Percentiles rank a stretch among this genome's conserved stretches.
Conservation (phyloP, 2,888 invertebrate genomes). For the Emmelina monodactyla region DNA sequence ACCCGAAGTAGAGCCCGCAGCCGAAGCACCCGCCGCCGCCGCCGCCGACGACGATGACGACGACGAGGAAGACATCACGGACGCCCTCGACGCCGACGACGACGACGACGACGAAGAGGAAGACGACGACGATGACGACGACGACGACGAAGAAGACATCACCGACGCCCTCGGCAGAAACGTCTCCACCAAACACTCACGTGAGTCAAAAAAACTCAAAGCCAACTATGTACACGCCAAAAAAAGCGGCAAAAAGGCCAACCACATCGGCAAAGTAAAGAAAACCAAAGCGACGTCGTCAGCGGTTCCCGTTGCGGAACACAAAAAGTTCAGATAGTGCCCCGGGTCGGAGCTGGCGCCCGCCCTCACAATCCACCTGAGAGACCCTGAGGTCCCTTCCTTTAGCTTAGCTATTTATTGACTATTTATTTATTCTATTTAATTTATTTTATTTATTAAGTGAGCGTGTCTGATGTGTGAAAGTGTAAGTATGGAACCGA, state of each 20-base stretch:
- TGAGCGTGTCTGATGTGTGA: slow-evolving; percentile 61
- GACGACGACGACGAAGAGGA: slow-evolving; percentile 74
- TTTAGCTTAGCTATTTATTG: slow-evolving; percentile 67
- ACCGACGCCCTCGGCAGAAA: slow-evolving; percentile 69
- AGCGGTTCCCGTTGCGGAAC: slow-evolving; percentile 52
- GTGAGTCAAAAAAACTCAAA: slow-evolving; percentile 83
- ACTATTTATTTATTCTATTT: slow-evolving; percentile 67
- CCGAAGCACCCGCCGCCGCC: slow-evolving; percentile 23
- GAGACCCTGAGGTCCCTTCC: slow-evolving; percentile 53
- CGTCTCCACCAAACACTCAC: slow-evolving; percentile 67
- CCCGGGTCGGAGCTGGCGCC: slow-evolving; percentile 34
- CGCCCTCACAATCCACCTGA: slow-evolving; percentile 51
- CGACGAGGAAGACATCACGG: slow-evolving; percentile 64
- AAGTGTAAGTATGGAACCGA: slow-evolving; percentile 57
- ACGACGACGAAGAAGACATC: slow-evolving; percentile 71
- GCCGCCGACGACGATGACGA: slow-evolving; percentile 63
- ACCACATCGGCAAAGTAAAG: slow-evolving; percentile 58
- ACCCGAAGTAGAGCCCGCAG: slow-evolving; percentile 39
- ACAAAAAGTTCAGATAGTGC: slow-evolving; percentile 67
- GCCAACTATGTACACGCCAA: slow-evolving; percentile 46
- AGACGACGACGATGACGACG: slow-evolving; percentile 71
- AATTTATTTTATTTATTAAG: slow-evolving; percentile 70
- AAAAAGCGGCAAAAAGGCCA: slow-evolving; percentile 59
- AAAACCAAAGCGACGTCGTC: slow-evolving; percentile 59
- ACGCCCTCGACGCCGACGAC: slow-evolving; percentile 67